These are phyloP conservation scores for Heliocidaris tuberculata DNA, from an alignment of 35 echinoderm and acorn worm genomes.

Conservation along the genomic window DNA sequence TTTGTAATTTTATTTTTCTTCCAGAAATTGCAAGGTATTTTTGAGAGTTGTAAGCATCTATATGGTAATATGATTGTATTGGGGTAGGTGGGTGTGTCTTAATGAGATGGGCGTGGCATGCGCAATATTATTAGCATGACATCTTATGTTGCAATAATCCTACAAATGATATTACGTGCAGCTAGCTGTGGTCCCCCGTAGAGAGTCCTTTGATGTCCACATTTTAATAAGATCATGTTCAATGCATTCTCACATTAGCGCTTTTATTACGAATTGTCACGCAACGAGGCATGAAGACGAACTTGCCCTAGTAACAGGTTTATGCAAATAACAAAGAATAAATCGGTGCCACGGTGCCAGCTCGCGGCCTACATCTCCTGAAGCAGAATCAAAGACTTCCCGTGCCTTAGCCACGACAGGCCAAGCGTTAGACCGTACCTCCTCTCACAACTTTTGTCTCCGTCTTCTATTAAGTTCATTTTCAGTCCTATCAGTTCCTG, in stretches of 20 bases:
- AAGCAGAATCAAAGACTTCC: not conserved
- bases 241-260: not conserved
- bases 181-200: not conserved
- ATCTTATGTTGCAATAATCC: not conserved
- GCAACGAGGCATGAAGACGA: not conserved
- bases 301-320: not conserved
- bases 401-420: not conserved
- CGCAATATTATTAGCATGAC: not conserved
- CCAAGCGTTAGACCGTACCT: not conserved
- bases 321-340: not conserved
- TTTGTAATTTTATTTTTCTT: not conserved
- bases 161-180: not conserved
- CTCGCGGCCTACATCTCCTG: not conserved
- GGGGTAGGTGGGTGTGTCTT: not conserved
- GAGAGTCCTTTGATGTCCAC: not conserved
- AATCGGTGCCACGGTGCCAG: not conserved
- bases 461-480: not conserved
- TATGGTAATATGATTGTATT: not conserved
- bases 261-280: not conserved
- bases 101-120: not conserved
- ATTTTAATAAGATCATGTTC: not conserved
- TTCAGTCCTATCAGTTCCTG: not conserved
- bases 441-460: not conserved
- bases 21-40: not conserved
- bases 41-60: not conserved